These are phyloP conservation scores for Lepas anatifera DNA, from an alignment of 2,888 invertebrate genomes.

Conservation along the genomic window DNA sequence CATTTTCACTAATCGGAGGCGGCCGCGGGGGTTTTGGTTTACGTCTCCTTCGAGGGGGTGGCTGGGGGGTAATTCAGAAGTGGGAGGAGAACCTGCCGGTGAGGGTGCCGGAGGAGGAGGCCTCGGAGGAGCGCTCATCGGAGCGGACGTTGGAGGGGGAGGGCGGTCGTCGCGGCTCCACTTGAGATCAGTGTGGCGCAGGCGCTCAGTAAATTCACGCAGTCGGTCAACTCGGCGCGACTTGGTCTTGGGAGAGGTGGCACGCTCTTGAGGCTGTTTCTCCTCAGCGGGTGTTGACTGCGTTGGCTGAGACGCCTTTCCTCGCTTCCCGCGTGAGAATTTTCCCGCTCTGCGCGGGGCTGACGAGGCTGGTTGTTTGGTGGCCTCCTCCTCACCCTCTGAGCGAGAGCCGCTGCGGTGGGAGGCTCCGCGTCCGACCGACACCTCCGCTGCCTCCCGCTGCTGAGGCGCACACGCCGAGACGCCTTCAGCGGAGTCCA, in stretches of 20 bases:
- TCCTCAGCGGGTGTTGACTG: background rate
- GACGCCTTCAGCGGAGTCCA: background rate
- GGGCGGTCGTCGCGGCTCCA: background rate
- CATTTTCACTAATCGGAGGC: background rate
- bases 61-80: background rate
- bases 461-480: background rate
- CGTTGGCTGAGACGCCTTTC: background rate
- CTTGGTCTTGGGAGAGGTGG: background rate
- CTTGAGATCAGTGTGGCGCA: conserved; percentile 2
- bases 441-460: background rate
- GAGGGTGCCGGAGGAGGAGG: background rate
- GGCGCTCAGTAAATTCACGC: background rate
- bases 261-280: background rate
- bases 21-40: background rate
- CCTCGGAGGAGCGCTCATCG: background rate
- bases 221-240: background rate
- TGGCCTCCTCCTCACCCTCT: background rate
- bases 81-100: background rate
- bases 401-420: background rate
- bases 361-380: too few relatives aligned
- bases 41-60: background rate
- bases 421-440: background rate
- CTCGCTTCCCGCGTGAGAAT: background rate
- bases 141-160: background rate
- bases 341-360: too few relatives aligned